A percentile compares a stretch with the other conserved stretches of the same genome.
These are phyloP conservation scores for Cryptoprocta ferox DNA, from an alignment of 2,797 vertebrate species.

Conservation along the genomic window DNA sequence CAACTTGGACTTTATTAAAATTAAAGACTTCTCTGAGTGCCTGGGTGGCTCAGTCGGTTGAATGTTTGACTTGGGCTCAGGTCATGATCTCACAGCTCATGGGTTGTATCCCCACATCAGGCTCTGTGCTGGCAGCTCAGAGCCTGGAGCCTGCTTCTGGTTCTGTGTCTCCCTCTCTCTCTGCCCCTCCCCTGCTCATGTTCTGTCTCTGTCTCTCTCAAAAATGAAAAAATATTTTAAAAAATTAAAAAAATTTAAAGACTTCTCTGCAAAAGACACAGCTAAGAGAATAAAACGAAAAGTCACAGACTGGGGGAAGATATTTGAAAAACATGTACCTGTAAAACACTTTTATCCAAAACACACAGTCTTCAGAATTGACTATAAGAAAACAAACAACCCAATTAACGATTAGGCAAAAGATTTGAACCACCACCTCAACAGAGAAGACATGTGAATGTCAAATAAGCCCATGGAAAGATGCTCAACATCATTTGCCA, in stretches of 20 bases:
- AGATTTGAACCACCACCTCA: not conserved
- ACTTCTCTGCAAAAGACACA: not conserved
- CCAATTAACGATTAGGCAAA: not conserved
- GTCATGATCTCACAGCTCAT: too few species aligned
- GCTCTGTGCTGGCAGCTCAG: too few species aligned
- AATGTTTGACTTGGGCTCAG: too few species aligned
- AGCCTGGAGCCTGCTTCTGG: too few species aligned
- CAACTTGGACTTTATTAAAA: not conserved
- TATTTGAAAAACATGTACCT: not conserved
- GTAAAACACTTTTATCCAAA: not conserved
- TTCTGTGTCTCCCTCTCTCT: too few species aligned
- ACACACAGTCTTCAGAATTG: not conserved
- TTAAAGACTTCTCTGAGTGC: not conserved
- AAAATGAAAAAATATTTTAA: too few species aligned
- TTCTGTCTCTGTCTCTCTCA: too few species aligned
- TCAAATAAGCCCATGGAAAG: not conserved
- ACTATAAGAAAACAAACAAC: not conserved
- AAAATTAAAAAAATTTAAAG: not conserved
- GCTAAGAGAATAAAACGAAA: not conserved
- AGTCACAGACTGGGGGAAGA: not conserved
- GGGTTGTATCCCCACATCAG: too few species aligned
- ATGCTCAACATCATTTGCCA: not conserved
- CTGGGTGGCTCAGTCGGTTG: too few species aligned
- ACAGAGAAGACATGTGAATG: not conserved
- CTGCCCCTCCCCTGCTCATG: too few species aligned